Evolutionary conservation across 2,797 vertebrate genomes (phyloP).

Genomic region (Natrix natrix): DNA sequence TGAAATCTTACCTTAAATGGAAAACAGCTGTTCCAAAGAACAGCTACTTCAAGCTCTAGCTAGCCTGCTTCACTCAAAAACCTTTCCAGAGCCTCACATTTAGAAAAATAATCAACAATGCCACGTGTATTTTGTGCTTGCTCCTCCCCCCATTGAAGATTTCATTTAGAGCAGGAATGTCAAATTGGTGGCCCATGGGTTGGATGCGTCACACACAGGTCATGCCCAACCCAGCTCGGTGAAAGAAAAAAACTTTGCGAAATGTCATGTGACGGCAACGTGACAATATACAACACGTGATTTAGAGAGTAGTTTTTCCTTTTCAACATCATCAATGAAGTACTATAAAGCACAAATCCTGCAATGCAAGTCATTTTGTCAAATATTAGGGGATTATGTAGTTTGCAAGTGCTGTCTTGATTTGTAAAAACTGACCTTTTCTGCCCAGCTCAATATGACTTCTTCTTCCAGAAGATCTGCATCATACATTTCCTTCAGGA

Average conservation of each 20-base stretch:
- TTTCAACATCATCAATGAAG: background rate
- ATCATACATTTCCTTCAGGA: slow-evolving; percentile 96
- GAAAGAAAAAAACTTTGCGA: too few relatives aligned
- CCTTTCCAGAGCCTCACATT: background rate
- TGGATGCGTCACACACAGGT: too few relatives aligned
- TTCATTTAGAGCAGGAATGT: background rate
- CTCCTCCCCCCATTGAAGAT: too few relatives aligned
- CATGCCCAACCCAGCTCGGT: too few relatives aligned
- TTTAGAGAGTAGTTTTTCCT: background rate
- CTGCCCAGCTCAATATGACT: slow-evolving; percentile 93
- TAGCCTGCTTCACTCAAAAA: background rate
- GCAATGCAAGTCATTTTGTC: background rate
- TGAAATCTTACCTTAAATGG: background rate
- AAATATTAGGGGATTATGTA: background rate
- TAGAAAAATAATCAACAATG: background rate
- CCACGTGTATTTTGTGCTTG: background rate
- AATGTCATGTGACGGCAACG: too few relatives aligned
- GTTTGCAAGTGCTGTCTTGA: background rate
- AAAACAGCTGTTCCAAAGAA: background rate
- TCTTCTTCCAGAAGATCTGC: slow-evolving; percentile 96
- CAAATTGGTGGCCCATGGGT: too few relatives aligned
- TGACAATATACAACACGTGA: too few relatives aligned
- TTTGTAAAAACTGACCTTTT: slow-evolving; percentile 76
- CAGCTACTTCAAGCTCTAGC: background rate
- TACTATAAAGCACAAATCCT: background rate